phyloP scores from a whole-genome alignment of 2,888 invertebrate species.

The Pegoplata infirma region DNA sequence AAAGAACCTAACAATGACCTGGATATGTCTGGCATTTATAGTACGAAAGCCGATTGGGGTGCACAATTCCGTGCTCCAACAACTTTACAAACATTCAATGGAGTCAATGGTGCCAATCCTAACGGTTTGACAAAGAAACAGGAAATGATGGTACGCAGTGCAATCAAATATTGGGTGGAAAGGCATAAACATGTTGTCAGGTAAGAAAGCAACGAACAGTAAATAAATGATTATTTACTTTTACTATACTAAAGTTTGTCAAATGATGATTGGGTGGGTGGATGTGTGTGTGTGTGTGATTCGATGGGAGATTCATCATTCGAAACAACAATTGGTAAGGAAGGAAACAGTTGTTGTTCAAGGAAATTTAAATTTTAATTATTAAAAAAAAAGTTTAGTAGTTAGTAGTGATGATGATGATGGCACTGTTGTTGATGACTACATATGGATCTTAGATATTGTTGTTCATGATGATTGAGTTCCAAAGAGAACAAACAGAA shows the following conservation, averaged over 20 bases:
- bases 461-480: neutral
- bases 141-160: conserved; percentile 89
- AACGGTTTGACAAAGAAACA: conserved; percentile 90
- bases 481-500: conserved; percentile 7
- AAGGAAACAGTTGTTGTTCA: conserved; percentile 51
- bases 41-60: conserved; percentile 87
- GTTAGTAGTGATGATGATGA: neutral
- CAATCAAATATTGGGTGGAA: conserved; percentile 94
- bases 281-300: conserved; percentile 3
- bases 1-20: conserved; percentile 81
- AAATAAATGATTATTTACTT: conserved; percentile 15
- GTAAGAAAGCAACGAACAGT: conserved; percentile 78
- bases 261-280: neutral
- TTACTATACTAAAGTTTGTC: neutral
- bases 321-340: conserved; percentile 20
- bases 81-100: conserved; percentile 82
- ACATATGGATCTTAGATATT: neutral
- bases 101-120: conserved; percentile 81
- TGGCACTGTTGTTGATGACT: neutral
- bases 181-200: conserved; percentile 92
- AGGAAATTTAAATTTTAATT: conserved; percentile 63
- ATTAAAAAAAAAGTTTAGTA: neutral
- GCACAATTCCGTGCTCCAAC: conserved; percentile 85
- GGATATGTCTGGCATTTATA: conserved; percentile 87
- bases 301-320: too few relatives aligned